Conservation (phyloP, 2,888 invertebrate genomes). For the Chalcosyrphus nemorum region DNA sequence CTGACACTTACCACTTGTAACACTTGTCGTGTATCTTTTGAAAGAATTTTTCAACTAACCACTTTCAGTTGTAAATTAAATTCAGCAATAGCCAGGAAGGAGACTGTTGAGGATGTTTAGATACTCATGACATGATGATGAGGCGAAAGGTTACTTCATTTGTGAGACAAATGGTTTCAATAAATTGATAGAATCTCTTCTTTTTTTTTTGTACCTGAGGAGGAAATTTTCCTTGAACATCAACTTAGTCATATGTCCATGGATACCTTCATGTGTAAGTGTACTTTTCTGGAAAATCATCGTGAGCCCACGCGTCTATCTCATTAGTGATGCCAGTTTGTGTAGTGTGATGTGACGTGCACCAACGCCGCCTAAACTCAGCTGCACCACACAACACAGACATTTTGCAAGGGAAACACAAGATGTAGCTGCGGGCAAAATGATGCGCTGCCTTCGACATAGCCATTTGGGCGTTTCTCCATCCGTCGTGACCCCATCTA, state of each 20-base stretch:
- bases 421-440: not conserved
- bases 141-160: slow-evolving; percentile 56
- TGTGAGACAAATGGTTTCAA: slow-evolving; percentile 46
- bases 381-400: not conserved
- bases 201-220: no score
- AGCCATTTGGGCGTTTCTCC: slow-evolving; percentile 52
- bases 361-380: slow-evolving; percentile 34
- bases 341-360: slow-evolving; percentile 29
- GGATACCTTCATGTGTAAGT: not conserved
- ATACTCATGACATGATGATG: slow-evolving; percentile 36
- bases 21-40: slow-evolving; percentile 12
- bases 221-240: not conserved
- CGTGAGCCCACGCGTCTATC: slow-evolving; percentile 47
- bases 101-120: slow-evolving; percentile 10
- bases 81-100: not conserved
- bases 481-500: slow-evolving; percentile 38
- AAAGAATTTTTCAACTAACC: slow-evolving; percentile 30
- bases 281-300: not conserved
- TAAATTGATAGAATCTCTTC: slow-evolving; percentile 23
- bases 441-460: slow-evolving; percentile 44
- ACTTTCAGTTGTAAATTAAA: slow-evolving; percentile 48
- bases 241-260: not conserved
- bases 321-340: slow-evolving; percentile 59
- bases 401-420: slow-evolving; percentile 4
- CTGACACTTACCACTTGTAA: slow-evolving; percentile 48